Evolutionary conservation across 1,140 invertebrate genomes (phyloP).

Genomic region (Pomacea maculata): DNA sequence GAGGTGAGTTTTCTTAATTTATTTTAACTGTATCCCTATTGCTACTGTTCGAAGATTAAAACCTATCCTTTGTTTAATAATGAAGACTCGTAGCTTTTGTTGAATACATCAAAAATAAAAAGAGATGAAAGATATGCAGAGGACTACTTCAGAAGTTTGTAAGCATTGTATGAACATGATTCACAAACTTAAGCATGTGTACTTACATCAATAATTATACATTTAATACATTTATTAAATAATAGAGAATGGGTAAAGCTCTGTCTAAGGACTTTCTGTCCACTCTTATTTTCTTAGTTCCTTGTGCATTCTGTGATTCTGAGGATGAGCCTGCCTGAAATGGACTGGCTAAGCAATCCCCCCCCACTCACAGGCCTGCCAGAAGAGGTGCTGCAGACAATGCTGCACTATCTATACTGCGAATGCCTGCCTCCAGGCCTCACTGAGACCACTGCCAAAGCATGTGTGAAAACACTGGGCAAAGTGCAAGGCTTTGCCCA

Average conservation of each 20-base stretch:
- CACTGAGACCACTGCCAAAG: conserved; percentile 69
- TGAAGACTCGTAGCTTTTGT: too few relatives aligned
- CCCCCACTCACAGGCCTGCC: conserved; percentile 68
- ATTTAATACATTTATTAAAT: too few relatives aligned
- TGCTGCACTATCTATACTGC: conserved; percentile 74
- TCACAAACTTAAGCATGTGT: too few relatives aligned
- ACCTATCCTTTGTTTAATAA: too few relatives aligned
- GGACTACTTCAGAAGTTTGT: too few relatives aligned
- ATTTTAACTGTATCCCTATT: too few relatives aligned
- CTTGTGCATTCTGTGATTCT: conserved; percentile 73
- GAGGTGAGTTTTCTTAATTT: conserved; percentile 60
- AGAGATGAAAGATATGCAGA: too few relatives aligned
- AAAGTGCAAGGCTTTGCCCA: conserved; percentile 68
- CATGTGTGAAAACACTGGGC: conserved; percentile 68
- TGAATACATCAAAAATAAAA: too few relatives aligned
- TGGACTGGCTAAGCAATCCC: conserved; percentile 67
- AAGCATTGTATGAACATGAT: background rate
- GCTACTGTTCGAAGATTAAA: too few relatives aligned
- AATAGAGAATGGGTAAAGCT: too few relatives aligned
- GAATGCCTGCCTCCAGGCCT: conserved; percentile 72
- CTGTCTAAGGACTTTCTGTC: background rate
- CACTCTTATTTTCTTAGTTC: conserved; percentile 66
- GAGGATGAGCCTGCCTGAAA: conserved; percentile 68
- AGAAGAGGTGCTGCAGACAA: conserved; percentile 70
- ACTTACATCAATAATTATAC: too few relatives aligned